These are phyloP conservation scores for Syngnathoides biaculeatus DNA, from an alignment of 2,113 vertebrate genomes.

Conservation along the genomic window DNA sequence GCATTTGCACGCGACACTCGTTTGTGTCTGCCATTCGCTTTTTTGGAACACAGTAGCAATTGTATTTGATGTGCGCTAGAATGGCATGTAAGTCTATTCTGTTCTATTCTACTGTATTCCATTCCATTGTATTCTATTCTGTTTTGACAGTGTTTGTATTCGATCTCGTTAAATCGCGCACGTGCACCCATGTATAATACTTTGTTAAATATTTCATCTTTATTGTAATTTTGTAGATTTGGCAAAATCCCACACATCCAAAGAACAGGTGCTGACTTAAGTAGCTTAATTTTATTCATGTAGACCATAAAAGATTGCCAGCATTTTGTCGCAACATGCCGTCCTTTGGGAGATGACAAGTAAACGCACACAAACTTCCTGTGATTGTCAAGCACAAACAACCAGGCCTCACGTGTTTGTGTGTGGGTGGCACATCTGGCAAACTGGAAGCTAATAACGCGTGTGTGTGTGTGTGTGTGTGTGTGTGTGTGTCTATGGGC, in stretches of 20 bases:
- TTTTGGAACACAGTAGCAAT: background rate
- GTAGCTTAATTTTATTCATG: conserved; percentile 6
- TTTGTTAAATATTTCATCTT: background rate
- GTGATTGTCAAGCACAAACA: conserved; percentile 63
- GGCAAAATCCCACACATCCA: background rate
- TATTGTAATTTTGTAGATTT: background rate
- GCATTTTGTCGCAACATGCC: conserved; percentile 32
- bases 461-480: conserved; percentile 25
- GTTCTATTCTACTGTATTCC: background rate
- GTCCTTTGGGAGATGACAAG: conserved; percentile 43
- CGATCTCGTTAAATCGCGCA: too few relatives aligned
- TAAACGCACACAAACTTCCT: conserved; percentile 49
- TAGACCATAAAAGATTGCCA: conserved; percentile 9
- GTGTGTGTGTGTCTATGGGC: conserved; percentile 20
- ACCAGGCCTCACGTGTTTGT: conserved; percentile 42
- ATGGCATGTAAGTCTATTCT: background rate
- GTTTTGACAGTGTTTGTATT: too few relatives aligned
- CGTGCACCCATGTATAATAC: too few relatives aligned
- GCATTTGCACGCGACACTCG: background rate
- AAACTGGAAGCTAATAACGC: conserved; percentile 55
- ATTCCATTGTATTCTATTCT: too few relatives aligned
- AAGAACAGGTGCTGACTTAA: background rate
- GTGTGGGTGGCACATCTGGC: conserved; percentile 71
- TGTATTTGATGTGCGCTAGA: background rate
- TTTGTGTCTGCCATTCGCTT: background rate